Evolutionary conservation across 2,113 vertebrate genomes (phyloP).

Genomic region (Tauraco erythrolophus): DNA sequence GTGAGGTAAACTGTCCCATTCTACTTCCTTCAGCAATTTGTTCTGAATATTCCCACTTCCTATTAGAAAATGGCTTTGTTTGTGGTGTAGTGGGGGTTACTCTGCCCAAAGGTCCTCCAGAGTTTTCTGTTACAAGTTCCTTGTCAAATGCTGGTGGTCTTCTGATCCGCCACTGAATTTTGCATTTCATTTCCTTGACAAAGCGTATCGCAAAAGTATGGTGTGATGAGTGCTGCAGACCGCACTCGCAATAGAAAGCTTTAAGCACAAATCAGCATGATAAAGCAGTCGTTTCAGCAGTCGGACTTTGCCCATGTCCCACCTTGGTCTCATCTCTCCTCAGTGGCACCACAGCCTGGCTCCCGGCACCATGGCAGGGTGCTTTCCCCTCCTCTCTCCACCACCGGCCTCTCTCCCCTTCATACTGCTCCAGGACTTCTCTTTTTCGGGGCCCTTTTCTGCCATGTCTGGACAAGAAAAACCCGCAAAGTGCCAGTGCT

Average conservation of each 20-base stretch:
- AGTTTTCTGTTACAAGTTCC: not conserved
- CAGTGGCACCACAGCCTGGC: no score
- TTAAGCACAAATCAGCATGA: not conserved
- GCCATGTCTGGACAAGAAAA: not conserved
- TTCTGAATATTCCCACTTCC: not conserved
- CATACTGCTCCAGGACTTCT: accelerated
- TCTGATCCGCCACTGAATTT: not conserved
- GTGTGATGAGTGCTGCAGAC: no score
- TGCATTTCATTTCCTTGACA: not conserved
- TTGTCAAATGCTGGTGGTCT: not conserved
- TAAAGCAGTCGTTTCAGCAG: not conserved
- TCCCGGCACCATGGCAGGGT: not conserved
- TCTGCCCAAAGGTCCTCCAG: not conserved
- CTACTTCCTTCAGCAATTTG: not conserved
- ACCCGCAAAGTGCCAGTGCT: accelerated
- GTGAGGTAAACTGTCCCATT: not conserved
- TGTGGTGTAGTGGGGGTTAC: no score
- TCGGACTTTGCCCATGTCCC: no score
- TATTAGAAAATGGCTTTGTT: not conserved
- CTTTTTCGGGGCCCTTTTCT: not conserved
- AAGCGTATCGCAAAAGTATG: not conserved
- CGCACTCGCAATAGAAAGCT: not conserved
- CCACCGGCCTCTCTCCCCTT: not conserved
- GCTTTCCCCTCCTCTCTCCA: not conserved
- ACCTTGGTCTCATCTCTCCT: accelerated